Evolutionary conservation across 2,888 invertebrate genomes (phyloP).

Genomic region (Metalampra italica): DNA sequence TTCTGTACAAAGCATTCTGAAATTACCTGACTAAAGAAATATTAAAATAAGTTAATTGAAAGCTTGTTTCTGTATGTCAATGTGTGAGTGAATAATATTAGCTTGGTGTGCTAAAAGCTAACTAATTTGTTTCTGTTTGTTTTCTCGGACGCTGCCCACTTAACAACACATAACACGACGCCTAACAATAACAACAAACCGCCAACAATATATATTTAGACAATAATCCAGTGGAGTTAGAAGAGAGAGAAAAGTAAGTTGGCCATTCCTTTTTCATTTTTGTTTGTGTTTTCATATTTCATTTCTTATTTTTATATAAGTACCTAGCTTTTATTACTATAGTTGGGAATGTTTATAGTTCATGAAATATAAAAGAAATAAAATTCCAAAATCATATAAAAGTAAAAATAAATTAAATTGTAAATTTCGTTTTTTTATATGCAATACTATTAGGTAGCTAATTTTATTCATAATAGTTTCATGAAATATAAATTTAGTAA

Average conservation of each 20-base stretch:
- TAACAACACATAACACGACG: constrained; percentile 66
- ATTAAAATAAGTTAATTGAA: too few species aligned
- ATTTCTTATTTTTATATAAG: constrained; percentile 11
- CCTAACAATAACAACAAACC: constrained; percentile 32
- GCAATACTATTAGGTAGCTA: too few species aligned
- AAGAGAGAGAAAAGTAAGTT: constrained; percentile 93
- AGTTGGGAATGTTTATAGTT: constrained; percentile 9
- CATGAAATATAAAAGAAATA: neutral
- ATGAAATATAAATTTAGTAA: too few species aligned
- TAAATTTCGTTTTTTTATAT: neutral
- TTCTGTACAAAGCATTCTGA: too few species aligned
- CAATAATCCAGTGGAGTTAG: constrained; percentile 88
- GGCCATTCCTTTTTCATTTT: constrained; percentile 11
- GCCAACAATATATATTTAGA: constrained; percentile 71
- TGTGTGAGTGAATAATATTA: neutral
- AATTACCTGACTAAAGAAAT: too few species aligned
- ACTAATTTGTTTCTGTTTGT: constrained; percentile 43
- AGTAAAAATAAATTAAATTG: neutral
- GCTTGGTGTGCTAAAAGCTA: constrained; percentile 1
- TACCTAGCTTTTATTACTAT: constrained; percentile 13
- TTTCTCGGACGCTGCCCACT: constrained; percentile 72
- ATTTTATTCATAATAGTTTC: too few species aligned
- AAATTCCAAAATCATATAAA: neutral
- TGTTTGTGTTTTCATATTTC: constrained; percentile 14
- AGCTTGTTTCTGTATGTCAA: neutral